A percentile compares a stretch with the other conserved stretches of the same genome.
These are phyloP conservation scores for Drosophila prostipennis DNA, from an alignment of 2,888 invertebrate species.

Conservation along the genomic window DNA sequence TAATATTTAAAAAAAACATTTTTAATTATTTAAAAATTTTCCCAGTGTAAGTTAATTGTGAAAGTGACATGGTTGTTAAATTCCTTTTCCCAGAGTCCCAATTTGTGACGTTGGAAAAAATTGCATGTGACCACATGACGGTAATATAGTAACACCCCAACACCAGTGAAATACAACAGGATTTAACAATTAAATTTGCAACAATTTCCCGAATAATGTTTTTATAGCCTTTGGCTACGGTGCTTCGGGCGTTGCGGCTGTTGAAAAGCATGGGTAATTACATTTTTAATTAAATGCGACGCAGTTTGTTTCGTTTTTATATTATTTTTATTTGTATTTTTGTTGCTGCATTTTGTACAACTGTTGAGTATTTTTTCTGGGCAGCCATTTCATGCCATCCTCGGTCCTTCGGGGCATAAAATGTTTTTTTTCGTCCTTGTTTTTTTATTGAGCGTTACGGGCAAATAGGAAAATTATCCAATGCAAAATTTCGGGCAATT, in stretches of 20 bases:
- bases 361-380: slow-evolving; percentile 19
- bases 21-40: not conserved
- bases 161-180: not conserved
- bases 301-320: slow-evolving; percentile 36
- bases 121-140: not conserved
- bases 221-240: slow-evolving; percentile 14
- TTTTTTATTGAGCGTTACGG: slow-evolving; percentile 30
- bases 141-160: not conserved
- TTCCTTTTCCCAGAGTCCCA: not conserved
- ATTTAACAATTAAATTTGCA: slow-evolving; percentile 30
- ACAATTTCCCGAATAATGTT: slow-evolving; percentile 9
- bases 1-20: not conserved
- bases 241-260: slow-evolving; percentile 20
- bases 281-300: slow-evolving; percentile 59
- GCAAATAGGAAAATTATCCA: slow-evolving; percentile 47
- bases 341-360: slow-evolving; percentile 27
- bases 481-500: slow-evolving; percentile 38
- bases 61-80: slow-evolving; percentile 9
- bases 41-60: not conserved
- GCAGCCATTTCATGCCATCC: slow-evolving; percentile 31
- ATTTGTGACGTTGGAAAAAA: not conserved
- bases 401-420: slow-evolving; percentile 25
- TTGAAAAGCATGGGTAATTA: slow-evolving; percentile 42
- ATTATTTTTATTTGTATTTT: slow-evolving; percentile 32
- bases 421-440: slow-evolving; percentile 3